Base-by-base conservation (phyloP, 1,140 invertebrate species). In the Spodoptera frugiperda region DNA sequence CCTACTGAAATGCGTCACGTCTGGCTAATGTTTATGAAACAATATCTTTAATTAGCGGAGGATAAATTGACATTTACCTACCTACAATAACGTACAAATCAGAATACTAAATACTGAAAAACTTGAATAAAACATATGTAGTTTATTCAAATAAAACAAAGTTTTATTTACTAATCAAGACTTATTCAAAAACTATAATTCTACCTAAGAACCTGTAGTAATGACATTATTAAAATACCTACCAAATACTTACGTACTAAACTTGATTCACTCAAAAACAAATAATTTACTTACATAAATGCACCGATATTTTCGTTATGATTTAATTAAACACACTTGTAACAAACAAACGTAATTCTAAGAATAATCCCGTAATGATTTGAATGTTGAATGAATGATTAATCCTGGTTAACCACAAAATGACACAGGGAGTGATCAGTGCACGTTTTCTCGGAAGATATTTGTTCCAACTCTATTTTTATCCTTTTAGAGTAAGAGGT, bases 321-420 rank as follows among this genome's bases (percentile, higher is more conserved):
- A 57, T 57, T 19, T 3, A 49, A 49, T 65, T 65, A 14, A 48
- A n/a, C 44, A 44, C 15, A 49, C 14, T 49, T 49, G 0, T 17
- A 25, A 63, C 44, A 46, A 63, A 67, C 49, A 53, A 68, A 71
- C 25, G 6, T 12, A 55, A 12, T 73, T 88, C 83, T 71, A 55
- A 76, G 85, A 88, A 88, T 11, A 48, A n/a, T 30, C 21, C 54
- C 39, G 15, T 73, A 71, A 55, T 73, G 17, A 49, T 83, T 75
- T 70, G 44, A 63, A 63, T 63, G 72, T 46, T 33, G 63, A 82
- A 73, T 73, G 44, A 73, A 61, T 87, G 83, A 86, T 85, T 84
- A 85, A 83, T 84, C 77, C 76, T 46, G 81, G 80, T 80, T 85
- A 85, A 86, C 85, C 84, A 75, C 86, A 86, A 39, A 81, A 54